A percentile compares a stretch with the other conserved stretches of the same genome.
These are phyloP conservation scores for Saguinus oedipus DNA, from an alignment of 2,797 vertebrate species.

Conservation along the genomic window DNA sequence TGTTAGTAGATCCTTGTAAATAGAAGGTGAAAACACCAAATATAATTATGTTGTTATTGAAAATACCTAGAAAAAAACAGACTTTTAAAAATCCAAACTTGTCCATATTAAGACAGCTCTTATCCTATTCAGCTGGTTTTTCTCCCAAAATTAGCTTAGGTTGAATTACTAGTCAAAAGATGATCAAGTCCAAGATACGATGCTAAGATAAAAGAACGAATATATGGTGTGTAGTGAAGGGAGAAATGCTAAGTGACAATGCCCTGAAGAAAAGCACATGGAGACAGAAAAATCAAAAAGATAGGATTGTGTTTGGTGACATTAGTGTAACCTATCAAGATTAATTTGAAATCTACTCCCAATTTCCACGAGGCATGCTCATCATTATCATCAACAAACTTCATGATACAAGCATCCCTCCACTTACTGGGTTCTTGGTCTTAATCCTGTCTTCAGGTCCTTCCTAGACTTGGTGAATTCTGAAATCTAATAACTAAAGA, in stretches of 20 bases:
- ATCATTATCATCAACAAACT: background rate
- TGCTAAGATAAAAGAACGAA: slow-evolving; percentile 27
- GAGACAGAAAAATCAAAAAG: background rate
- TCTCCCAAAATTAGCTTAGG: slow-evolving; percentile 21
- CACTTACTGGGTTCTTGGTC: background rate
- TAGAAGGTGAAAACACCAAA: background rate
- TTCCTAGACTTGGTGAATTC: background rate
- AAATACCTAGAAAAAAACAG: slow-evolving; percentile 8
- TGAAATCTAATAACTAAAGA: background rate
- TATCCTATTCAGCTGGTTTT: background rate
- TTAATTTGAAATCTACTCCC: background rate
- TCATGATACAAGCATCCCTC: background rate
- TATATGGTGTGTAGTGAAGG: slow-evolving; percentile 35
- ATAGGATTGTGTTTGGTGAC: background rate
- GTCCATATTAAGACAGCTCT: background rate
- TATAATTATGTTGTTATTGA: slow-evolving; percentile 6
- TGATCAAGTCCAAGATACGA: slow-evolving; percentile 30
- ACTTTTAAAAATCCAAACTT: slow-evolving; percentile 33
- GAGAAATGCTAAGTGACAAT: slow-evolving; percentile 52
- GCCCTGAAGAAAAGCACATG: slow-evolving; percentile 8
- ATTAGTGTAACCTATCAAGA: background rate
- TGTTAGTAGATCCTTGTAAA: slow-evolving; percentile 27
- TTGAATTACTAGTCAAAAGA: background rate
- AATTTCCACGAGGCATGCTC: background rate
- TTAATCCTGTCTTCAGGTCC: slow-evolving; percentile 4